Percentiles rank a stretch among this genome's conserved stretches.
These are phyloP conservation scores for Stichopus horrens DNA, from an alignment of 53 echinoderm and acorn worm genomes.

Conservation along the genomic window DNA sequence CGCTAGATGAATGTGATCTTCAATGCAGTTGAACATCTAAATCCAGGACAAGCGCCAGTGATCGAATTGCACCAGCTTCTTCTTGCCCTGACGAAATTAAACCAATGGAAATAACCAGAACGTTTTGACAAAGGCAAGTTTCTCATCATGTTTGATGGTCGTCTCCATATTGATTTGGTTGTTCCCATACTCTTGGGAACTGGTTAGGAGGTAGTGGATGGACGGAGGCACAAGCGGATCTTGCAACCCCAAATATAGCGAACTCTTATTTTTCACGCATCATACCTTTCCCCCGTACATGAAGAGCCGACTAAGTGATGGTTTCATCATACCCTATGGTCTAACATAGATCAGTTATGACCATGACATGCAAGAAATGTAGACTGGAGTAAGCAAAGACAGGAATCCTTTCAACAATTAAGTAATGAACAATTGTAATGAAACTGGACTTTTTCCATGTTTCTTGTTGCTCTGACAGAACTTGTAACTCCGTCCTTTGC, in stretches of 20 bases:
- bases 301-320: constrained; percentile 42
- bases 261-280: constrained; percentile 47
- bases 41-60: constrained; percentile 50
- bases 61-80: constrained; percentile 18
- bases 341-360: not conserved
- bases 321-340: constrained; percentile 25
- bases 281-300: constrained; percentile 44
- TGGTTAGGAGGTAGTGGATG: constrained; percentile 57
- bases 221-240: constrained; percentile 39
- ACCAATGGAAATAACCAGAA: constrained; percentile 49
- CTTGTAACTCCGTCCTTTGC: constrained; percentile 48
- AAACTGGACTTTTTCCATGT: constrained; percentile 36
- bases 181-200: constrained; percentile 35
- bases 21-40: constrained; percentile 41
- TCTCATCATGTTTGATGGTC: constrained; percentile 42
- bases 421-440: constrained; percentile 29
- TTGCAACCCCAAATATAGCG: constrained; percentile 38
- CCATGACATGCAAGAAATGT: not conserved
- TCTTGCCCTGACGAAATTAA: constrained; percentile 40
- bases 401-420: constrained; percentile 23
- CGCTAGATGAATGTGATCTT: constrained; percentile 51
- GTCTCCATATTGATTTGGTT: constrained; percentile 49
- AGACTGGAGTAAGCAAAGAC: constrained; percentile 4
- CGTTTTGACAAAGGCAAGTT: constrained; percentile 19
- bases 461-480: constrained; percentile 31